Percentiles rank a stretch among this genome's conserved stretches.
Conservation (phyloP, 2,888 invertebrate species). For the Hypomecis punctinalis region DNA sequence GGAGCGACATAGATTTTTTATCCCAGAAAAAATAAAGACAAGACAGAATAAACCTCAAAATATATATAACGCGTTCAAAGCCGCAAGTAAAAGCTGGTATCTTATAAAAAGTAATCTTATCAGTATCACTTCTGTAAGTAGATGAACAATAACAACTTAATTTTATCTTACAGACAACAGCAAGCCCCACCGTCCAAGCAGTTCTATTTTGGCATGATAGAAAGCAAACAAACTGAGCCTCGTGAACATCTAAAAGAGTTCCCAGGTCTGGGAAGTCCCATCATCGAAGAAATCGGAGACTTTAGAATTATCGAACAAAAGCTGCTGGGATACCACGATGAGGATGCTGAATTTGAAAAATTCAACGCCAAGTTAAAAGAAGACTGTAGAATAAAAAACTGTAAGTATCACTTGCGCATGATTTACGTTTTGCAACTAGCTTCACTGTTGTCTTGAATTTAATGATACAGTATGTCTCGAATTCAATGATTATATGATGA, state of each 20-base stretch:
- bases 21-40: too few species aligned
- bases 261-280: slow-evolving; percentile 76
- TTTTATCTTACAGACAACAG: slow-evolving; percentile 57
- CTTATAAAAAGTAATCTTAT: too few species aligned
- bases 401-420: slow-evolving; percentile 45
- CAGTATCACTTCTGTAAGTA: too few species aligned
- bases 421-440: too few species aligned
- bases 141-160: not conserved
- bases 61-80: too few species aligned
- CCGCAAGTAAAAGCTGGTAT: too few species aligned
- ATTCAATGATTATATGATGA: too few species aligned
- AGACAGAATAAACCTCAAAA: too few species aligned
- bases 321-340: slow-evolving; percentile 72
- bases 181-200: slow-evolving; percentile 73
- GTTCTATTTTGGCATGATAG: slow-evolving; percentile 93
- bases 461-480: too few species aligned
- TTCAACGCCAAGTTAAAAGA: slow-evolving; percentile 73
- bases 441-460: too few species aligned
- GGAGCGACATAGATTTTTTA: too few species aligned
- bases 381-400: slow-evolving; percentile 70
- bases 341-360: slow-evolving; percentile 74
- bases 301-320: slow-evolving; percentile 79
- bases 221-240: slow-evolving; percentile 69
- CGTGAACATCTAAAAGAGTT: slow-evolving; percentile 75
- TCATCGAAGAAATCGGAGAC: slow-evolving; percentile 77